Percentiles rank a stretch among this genome's conserved stretches.
Conservation (phyloP, 2,113 vertebrate species). For the Cercopithecus mona region DNA sequence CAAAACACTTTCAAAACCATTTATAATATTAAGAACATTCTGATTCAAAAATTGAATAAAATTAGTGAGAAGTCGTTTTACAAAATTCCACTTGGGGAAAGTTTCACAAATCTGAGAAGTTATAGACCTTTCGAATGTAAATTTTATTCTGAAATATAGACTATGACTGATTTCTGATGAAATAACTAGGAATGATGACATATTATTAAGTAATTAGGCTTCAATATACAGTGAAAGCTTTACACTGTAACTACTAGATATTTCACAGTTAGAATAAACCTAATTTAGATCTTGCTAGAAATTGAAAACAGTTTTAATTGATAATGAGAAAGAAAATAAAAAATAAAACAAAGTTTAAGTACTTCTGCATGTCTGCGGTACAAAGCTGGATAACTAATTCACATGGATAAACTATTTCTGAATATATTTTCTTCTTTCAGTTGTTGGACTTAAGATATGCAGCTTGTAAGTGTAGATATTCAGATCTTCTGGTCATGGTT, state of each 20-base stretch:
- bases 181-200: not conserved
- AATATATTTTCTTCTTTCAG: not conserved
- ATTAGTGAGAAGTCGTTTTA: not conserved
- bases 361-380: not conserved
- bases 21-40: not conserved
- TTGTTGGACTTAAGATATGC: not conserved
- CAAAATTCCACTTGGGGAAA: not conserved
- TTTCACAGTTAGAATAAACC: not conserved
- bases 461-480: not conserved
- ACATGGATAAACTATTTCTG: not conserved
- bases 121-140: not conserved
- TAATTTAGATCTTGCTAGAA: not conserved
- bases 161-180: not conserved
- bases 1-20: not conserved
- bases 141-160: constrained; percentile 1
- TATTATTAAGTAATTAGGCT: not conserved
- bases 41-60: constrained; percentile 25
- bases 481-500: not conserved
- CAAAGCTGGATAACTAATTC: not conserved
- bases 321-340: not conserved
- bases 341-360: not conserved
- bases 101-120: constrained; percentile 16
- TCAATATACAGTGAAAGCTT: not conserved
- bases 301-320: not conserved
- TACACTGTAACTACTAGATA: not conserved